Evolutionary conservation across 2,797 vertebrate genomes (phyloP), one percentile per base, ranked within the genome.

Genomic region (Sebastes steindachneri): DNA sequence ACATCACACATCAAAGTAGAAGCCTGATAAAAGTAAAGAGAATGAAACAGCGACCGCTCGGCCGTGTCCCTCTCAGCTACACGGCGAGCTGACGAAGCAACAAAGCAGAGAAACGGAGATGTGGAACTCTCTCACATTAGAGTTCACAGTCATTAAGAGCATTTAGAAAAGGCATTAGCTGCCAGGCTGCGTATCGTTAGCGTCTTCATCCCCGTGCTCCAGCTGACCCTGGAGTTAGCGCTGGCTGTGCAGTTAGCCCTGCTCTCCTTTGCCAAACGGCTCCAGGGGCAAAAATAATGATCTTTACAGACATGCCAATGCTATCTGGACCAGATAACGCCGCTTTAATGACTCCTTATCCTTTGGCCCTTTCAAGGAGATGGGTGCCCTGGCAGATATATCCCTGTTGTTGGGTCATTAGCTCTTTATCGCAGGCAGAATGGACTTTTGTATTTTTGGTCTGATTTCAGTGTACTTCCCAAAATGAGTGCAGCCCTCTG

Each of bases 261-360:
- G 88, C 84, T 91, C 87, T 90, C 78, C 83, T 90, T 92, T 91
- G 88, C 89, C 93, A 95, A 96, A 94, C 76, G 88, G 93, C 95
- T 96, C 86, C 93, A 95, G 94, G 95, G 94, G 91, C 87, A 88
- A 94, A 96, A 96, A 96, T 96, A 96, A 96, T 96, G 95, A 96
- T 96, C 93, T 94, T 92, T 87, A 89, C 90, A 94, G 93, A 95
- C 93, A 95, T 95, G 92, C 94, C 95, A 95, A 93, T 92, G 92
- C 92, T 95, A 96, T 95, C 94, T 94, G 89, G 86, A 93, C 89
- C 92, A 95, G 94, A 96, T 95, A 95, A 95, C 89, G 28, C 86
- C 71, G 83, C 88, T 92, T 93, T 96, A 96, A 95, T 95, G 94
- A 94, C 91, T 94, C 87, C 92, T 94, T 95, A 93, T 95, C 94